Conservation (phyloP, 2,797 vertebrate species). For the Melanotaenia pygmaea region DNA sequence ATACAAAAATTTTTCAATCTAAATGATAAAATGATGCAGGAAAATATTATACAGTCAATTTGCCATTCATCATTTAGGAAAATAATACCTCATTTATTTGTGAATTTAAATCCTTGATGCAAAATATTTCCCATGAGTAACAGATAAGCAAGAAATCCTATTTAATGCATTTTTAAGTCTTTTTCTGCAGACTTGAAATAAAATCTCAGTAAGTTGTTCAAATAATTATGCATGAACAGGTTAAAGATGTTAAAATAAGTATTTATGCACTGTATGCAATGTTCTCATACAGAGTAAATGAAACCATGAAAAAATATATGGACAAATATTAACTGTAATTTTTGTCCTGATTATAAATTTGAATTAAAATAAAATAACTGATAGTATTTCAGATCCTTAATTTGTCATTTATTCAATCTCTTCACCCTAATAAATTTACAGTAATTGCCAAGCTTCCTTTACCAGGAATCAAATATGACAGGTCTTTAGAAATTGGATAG, state of each 20-base stretch:
- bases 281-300: background rate
- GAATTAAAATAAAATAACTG: slow-evolving; percentile 7
- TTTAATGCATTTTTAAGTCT: background rate
- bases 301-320: background rate
- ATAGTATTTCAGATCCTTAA: background rate
- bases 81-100: background rate
- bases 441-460: slow-evolving; percentile 7
- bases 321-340: slow-evolving; percentile 1
- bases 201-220: background rate
- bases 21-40: background rate
- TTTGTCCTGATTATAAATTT: slow-evolving; percentile 16
- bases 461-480: slow-evolving; percentile 43
- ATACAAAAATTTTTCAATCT: background rate
- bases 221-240: background rate
- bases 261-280: background rate
- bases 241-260: slow-evolving; percentile 13
- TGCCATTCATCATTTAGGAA: background rate
- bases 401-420: slow-evolving; percentile 7
- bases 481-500: slow-evolving; percentile 36
- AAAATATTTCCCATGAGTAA: background rate
- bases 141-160: background rate
- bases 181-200: background rate
- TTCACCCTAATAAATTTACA: slow-evolving; percentile 13
- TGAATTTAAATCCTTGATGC: background rate
- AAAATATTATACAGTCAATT: background rate